A percentile compares a stretch with the other conserved stretches of the same genome.
phyloP scores from a whole-genome alignment of 1,140 invertebrate species.

The Ceratina japonica region DNA sequence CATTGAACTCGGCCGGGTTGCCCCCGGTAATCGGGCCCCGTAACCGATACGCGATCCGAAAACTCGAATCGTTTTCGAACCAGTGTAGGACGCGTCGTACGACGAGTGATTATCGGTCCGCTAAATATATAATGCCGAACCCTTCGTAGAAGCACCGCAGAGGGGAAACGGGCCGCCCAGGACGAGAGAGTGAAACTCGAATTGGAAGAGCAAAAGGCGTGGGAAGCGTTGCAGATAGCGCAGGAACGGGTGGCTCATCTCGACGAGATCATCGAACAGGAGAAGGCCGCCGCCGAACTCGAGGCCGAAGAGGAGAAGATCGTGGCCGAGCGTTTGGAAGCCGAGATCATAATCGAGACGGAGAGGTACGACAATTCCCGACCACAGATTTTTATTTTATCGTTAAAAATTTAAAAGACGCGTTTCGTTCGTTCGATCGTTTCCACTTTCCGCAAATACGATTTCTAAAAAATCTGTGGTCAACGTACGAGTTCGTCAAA shows the following conservation, averaged over 20 bases:
- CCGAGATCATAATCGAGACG: slow-evolving; percentile 61
- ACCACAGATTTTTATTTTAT: background rate
- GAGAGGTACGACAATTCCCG: slow-evolving; percentile 60
- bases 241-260: slow-evolving; percentile 67
- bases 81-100: too few relatives aligned
- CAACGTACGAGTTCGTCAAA: too few relatives aligned
- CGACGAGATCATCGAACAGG: slow-evolving; percentile 73
- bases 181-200: slow-evolving; percentile 69
- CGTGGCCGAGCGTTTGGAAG: slow-evolving; percentile 67
- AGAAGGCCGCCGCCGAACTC: slow-evolving; percentile 71
- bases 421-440: too few relatives aligned
- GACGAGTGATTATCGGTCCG: too few relatives aligned
- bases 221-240: slow-evolving; percentile 67
- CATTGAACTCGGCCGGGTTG: slow-evolving; percentile 38
- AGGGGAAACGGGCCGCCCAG: slow-evolving; percentile 67
- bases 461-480: too few relatives aligned
- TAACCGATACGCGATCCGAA: slow-evolving; percentile 3
- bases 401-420: too few relatives aligned
- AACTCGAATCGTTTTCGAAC: slow-evolving; percentile 4
- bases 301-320: slow-evolving; percentile 69
- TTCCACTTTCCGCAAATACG: too few relatives aligned
- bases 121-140: too few relatives aligned
- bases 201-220: slow-evolving; percentile 69
- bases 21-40: background rate
- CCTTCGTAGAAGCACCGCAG: slow-evolving; percentile 65